Evolutionary conservation across 2,113 vertebrate genomes (phyloP).

Genomic region (Dendrocopos noguchii): DNA sequence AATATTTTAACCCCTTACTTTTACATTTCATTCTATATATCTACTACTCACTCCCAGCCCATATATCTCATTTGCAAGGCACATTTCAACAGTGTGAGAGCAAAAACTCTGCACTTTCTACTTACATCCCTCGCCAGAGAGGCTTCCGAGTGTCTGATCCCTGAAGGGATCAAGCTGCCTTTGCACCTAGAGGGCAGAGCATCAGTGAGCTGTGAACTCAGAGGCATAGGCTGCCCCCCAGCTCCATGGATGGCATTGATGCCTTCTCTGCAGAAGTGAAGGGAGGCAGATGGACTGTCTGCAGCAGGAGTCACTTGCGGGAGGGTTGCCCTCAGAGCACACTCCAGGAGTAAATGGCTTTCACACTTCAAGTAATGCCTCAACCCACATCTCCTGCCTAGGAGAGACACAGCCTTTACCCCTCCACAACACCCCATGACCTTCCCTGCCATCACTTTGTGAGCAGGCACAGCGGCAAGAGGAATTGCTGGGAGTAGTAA

Average conservation of each 20-base stretch:
- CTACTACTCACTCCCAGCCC: not conserved
- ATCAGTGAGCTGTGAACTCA: not conserved
- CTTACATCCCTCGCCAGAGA: not conserved
- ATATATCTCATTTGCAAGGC: not conserved
- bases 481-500: not conserved
- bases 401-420: not conserved
- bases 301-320: not conserved
- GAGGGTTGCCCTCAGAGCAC: not conserved
- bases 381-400: not conserved
- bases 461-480: not conserved
- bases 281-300: slow-evolving; percentile 20
- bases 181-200: not conserved
- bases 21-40: not conserved
- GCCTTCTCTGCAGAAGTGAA: not conserved
- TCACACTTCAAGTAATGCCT: not conserved
- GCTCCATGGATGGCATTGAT: not conserved
- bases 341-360: not conserved
- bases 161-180: slow-evolving; percentile 24
- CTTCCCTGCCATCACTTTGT: accelerated
- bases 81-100: not conserved
- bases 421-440: not conserved
- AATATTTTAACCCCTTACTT: slow-evolving; percentile 22
- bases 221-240: not conserved
- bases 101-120: not conserved
- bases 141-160: not conserved